Evolutionary conservation across 2,797 vertebrate genomes (phyloP).

Genomic region (Intellagama lesueurii): DNA sequence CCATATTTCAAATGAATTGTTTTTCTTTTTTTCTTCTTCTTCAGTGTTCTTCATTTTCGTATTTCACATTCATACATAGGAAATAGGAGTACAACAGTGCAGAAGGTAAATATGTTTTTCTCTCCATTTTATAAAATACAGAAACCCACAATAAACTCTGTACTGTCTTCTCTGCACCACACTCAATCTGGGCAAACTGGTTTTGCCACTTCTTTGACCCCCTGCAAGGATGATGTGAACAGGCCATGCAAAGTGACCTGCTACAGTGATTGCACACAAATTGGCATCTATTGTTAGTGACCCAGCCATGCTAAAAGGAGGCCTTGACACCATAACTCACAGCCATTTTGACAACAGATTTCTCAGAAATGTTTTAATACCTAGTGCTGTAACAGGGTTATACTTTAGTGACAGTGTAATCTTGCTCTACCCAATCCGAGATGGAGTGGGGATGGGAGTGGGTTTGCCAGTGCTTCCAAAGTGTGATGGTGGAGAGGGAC

Average conservation of each 20-base stretch:
- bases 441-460: neutral
- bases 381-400: neutral
- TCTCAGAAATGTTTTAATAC: neutral
- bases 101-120: too few relatives aligned
- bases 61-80: too few relatives aligned
- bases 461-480: neutral
- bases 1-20: too few relatives aligned
- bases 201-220: neutral
- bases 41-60: too few relatives aligned
- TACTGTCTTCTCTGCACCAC: neutral
- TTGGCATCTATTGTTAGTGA: neutral
- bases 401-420: neutral
- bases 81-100: too few relatives aligned
- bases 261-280: neutral
- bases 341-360: neutral
- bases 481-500: neutral
- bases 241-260: neutral
- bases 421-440: neutral
- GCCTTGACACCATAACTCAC: neutral
- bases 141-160: neutral
- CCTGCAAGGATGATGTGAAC: neutral
- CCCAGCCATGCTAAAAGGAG: neutral
- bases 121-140: too few relatives aligned
- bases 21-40: too few relatives aligned
- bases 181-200: neutral